Percentiles rank a stretch among this genome's conserved stretches.
phyloP scores from a whole-genome alignment of 64 coral and sea anemone genomes.

The Platygyra sinensis region DNA sequence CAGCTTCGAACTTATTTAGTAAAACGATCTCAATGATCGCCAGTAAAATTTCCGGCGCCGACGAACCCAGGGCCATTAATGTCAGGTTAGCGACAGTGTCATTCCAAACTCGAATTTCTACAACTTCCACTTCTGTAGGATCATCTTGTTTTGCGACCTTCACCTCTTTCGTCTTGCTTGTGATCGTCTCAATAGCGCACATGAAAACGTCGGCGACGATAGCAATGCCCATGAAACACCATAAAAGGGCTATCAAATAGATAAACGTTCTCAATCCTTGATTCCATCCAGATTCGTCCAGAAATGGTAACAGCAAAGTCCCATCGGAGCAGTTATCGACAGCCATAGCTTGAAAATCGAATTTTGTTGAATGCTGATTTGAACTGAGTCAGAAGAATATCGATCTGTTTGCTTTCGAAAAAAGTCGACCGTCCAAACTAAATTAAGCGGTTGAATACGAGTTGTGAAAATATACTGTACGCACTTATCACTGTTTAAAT shows the following conservation, averaged over 20 bases:
- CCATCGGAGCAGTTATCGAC: conserved; percentile 74
- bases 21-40: conserved; percentile 92
- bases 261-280: conserved; percentile 70
- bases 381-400: neutral
- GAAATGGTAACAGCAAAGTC: conserved; percentile 77
- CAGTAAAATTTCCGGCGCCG: conserved; percentile 94
- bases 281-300: conserved; percentile 92
- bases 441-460: neutral
- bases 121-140: conserved; percentile 62
- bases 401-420: neutral
- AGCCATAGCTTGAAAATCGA: conserved; percentile 10
- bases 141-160: conserved; percentile 83
- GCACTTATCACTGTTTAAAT: conserved; percentile 18
- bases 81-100: conserved; percentile 97
- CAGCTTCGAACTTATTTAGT: conserved; percentile 77
- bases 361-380: neutral
- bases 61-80: conserved; percentile 93
- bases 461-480: neutral
- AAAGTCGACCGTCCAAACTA: neutral
- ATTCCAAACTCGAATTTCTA: conserved; percentile 94
- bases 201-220: conserved; percentile 97
- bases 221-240: conserved; percentile 97
- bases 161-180: conserved; percentile 93
- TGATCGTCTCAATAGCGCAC: conserved; percentile 99
- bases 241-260: conserved; percentile 81